A percentile compares a stretch with the other conserved stretches of the same genome.
Evolutionary conservation across 2,113 vertebrate genomes (phyloP).

Genomic region (Martes martes): DNA sequence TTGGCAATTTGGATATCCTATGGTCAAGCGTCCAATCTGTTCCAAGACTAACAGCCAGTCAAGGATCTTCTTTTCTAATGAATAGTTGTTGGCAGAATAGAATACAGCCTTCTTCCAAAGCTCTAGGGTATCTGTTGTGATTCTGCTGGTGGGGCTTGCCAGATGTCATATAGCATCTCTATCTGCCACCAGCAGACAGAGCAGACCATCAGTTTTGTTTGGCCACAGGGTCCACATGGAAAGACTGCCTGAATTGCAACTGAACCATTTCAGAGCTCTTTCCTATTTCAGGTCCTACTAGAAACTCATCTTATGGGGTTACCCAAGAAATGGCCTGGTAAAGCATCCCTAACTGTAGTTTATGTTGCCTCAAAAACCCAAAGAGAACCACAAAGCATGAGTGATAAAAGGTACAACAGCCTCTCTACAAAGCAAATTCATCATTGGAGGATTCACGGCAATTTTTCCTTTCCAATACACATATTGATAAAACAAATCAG

Average conservation of each 20-base stretch:
- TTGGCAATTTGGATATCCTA: slow-evolving; percentile 62
- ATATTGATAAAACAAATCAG: background rate
- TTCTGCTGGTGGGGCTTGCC: background rate
- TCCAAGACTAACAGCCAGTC: slow-evolving; percentile 36
- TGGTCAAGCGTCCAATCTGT: slow-evolving; percentile 61
- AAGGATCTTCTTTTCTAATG: slow-evolving; percentile 45
- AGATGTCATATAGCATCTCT: background rate
- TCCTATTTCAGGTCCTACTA: background rate
- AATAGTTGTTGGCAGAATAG: slow-evolving; percentile 19
- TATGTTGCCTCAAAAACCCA: background rate
- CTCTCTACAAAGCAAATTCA: background rate
- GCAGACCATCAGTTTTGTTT: background rate
- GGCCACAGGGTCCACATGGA: background rate
- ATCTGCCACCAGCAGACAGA: background rate
- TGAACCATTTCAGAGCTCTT: background rate
- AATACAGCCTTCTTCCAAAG: background rate
- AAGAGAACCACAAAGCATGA: background rate
- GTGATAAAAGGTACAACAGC: background rate
- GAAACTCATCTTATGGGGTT: background rate
- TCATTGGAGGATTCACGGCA: background rate
- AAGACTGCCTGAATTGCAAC: background rate
- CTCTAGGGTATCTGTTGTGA: background rate
- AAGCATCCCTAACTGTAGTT: background rate
- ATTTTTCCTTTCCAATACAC: background rate
- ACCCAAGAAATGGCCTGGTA: background rate